phyloP scores from a whole-genome alignment of 2,797 vertebrate species.

The Capromys pilorides region DNA sequence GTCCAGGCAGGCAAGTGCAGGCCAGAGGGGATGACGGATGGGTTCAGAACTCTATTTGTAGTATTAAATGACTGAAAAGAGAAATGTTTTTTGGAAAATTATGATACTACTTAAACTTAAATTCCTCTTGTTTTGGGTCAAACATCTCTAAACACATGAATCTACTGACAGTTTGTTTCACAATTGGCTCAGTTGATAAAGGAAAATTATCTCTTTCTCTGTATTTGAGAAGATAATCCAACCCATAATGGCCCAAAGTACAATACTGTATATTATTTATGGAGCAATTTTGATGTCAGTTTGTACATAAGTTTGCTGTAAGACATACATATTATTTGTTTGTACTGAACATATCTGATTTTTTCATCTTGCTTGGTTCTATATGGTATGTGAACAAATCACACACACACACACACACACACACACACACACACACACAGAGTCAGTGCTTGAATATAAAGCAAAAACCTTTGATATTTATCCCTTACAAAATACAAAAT shows the following conservation, averaged over 20 bases:
- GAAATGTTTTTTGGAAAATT: not conserved
- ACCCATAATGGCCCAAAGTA: slow-evolving; percentile 34
- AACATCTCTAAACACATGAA: slow-evolving; percentile 38
- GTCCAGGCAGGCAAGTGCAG: no score
- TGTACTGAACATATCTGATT: not conserved
- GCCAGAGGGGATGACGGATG: no score
- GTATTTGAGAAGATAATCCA: slow-evolving; percentile 61
- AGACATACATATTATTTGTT: slow-evolving; percentile 42
- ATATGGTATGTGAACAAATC: not conserved
- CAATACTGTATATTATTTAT: slow-evolving; percentile 54
- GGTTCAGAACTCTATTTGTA: no score
- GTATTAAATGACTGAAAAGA: not conserved
- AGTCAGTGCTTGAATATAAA: not conserved
- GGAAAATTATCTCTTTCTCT: slow-evolving; percentile 43
- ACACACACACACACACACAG: no score
- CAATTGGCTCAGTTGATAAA: slow-evolving; percentile 40
- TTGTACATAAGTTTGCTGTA: slow-evolving; percentile 33
- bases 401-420: not conserved
- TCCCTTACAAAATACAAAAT: slow-evolving; percentile 43
- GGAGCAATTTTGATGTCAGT: slow-evolving; percentile 49
- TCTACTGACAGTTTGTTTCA: slow-evolving; percentile 43
- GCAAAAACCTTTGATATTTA: not conserved
- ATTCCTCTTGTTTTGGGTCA: slow-evolving; percentile 27
- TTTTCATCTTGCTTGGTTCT: not conserved
- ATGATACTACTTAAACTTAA: not conserved